Evolutionary conservation across 2,113 vertebrate genomes (phyloP).

Genomic region (Agelaius tricolor): DNA sequence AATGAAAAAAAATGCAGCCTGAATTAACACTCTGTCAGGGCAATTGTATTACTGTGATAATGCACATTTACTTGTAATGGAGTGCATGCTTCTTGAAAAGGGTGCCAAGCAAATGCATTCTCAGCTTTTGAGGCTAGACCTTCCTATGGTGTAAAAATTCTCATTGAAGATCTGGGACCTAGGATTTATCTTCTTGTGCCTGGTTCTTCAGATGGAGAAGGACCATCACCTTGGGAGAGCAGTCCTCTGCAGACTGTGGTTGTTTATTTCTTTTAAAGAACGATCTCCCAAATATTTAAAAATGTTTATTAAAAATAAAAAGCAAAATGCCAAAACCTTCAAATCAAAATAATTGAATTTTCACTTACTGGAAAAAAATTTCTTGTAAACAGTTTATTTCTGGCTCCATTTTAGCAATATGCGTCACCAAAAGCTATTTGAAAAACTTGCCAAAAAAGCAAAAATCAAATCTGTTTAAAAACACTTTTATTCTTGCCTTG

Average conservation of each 20-base stretch:
- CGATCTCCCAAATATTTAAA: background rate
- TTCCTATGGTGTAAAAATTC: background rate
- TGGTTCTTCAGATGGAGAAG: background rate
- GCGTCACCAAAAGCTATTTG: background rate
- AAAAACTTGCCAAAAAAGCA: background rate
- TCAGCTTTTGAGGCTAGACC: background rate
- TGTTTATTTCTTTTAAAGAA: background rate
- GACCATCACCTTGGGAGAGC: background rate
- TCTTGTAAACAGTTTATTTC: background rate
- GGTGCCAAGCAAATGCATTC: background rate
- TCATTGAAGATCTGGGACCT: background rate
- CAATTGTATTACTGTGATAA: background rate
- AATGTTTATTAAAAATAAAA: background rate
- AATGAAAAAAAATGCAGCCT: background rate
- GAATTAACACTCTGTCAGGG: background rate
- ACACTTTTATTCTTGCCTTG: background rate
- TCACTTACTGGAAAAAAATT: background rate
- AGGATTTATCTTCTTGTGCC: background rate
- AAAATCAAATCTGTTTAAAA: background rate
- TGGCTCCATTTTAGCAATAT: background rate
- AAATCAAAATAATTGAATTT: background rate
- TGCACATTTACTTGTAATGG: background rate
- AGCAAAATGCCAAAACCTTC: background rate
- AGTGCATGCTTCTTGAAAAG: background rate
- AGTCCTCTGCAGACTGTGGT: background rate